These are phyloP conservation scores for Clarias laeviceps DNA, from an alignment of 2,797 vertebrate genomes.

Conservation along the genomic window DNA sequence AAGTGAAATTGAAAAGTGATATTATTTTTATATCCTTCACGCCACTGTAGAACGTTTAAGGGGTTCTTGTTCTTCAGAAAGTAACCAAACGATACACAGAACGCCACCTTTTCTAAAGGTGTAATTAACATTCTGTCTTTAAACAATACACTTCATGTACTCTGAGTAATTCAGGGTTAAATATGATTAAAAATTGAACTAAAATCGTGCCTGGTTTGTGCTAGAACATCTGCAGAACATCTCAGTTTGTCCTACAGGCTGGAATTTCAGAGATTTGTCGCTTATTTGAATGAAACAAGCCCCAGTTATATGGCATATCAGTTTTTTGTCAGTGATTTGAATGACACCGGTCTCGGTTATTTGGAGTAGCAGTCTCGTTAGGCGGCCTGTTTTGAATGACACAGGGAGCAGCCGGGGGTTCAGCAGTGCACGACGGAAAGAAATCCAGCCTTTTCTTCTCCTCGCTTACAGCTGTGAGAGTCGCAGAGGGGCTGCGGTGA, in stretches of 20 bases:
- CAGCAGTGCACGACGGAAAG: constrained; percentile 38
- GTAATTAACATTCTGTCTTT: neutral
- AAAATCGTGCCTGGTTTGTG: neutral
- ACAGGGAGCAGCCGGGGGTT: constrained; percentile 17
- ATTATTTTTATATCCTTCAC: too few species aligned
- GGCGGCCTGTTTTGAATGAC: constrained; percentile 35
- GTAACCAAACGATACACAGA: neutral
- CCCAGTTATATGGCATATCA: constrained; percentile 20
- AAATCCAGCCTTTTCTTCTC: constrained; percentile 25
- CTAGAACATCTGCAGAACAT: neutral
- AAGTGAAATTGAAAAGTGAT: neutral
- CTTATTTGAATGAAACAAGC: constrained; percentile 28
- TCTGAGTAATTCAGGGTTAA: neutral
- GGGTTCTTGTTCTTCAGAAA: neutral
- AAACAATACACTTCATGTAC: neutral
- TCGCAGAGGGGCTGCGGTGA: constrained; percentile 29
- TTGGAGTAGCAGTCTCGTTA: constrained; percentile 28
- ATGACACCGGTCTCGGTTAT: constrained; percentile 22
- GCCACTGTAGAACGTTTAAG: neutral
- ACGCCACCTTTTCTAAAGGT: neutral
- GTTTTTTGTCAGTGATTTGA: constrained; percentile 27
- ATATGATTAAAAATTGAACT: neutral
- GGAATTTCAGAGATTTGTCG: constrained; percentile 16
- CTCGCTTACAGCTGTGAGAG: constrained; percentile 30
- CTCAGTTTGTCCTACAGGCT: constrained; percentile 10